Conservation (phyloP, 2,113 vertebrate genomes). For the Nannobrachium achirus region DNA sequence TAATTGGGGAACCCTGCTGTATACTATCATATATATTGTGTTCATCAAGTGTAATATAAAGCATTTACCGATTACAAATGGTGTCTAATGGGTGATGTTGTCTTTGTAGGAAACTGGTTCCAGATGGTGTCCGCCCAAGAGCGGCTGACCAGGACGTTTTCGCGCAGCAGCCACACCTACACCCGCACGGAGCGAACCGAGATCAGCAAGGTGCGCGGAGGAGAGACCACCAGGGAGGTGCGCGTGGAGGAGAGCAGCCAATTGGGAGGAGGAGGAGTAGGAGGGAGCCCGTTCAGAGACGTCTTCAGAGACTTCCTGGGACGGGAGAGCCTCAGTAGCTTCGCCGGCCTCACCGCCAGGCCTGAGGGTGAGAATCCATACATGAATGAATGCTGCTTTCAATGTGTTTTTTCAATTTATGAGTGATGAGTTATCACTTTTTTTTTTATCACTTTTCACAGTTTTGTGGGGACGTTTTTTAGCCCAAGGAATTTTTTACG, state of each 20-base stretch:
- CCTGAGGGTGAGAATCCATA: conserved; percentile 83
- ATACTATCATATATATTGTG: too few relatives aligned
- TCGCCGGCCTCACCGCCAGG: conserved; percentile 82
- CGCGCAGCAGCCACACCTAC: conserved; percentile 95
- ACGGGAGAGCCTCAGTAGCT: conserved; percentile 88
- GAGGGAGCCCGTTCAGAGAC: conserved; percentile 90
- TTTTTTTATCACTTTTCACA: too few relatives aligned
- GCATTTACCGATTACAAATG: neutral
- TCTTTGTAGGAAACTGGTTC: conserved; percentile 91
- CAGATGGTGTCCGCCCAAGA: conserved; percentile 99
- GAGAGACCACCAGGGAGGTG: conserved; percentile 94
- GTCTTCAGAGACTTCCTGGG: conserved; percentile 92
- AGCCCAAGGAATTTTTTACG: too few relatives aligned
- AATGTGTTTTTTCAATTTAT: too few relatives aligned
- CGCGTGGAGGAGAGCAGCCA: conserved; percentile 96
- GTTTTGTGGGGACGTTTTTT: too few relatives aligned
- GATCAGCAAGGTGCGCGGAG: conserved; percentile 93
- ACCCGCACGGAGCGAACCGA: conserved; percentile 95
- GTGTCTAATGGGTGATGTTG: neutral
- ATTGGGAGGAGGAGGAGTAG: conserved; percentile 86
- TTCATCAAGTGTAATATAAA: too few relatives aligned
- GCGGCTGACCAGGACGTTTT: conserved; percentile 91
- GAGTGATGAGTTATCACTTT: too few relatives aligned
- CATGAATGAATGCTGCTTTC: too few relatives aligned
- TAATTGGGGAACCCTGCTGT: too few relatives aligned